Percentiles rank a stretch among this genome's conserved stretches.
phyloP scores from a whole-genome alignment of 2,888 invertebrate genomes.

The Lasioglossum villosulum region DNA sequence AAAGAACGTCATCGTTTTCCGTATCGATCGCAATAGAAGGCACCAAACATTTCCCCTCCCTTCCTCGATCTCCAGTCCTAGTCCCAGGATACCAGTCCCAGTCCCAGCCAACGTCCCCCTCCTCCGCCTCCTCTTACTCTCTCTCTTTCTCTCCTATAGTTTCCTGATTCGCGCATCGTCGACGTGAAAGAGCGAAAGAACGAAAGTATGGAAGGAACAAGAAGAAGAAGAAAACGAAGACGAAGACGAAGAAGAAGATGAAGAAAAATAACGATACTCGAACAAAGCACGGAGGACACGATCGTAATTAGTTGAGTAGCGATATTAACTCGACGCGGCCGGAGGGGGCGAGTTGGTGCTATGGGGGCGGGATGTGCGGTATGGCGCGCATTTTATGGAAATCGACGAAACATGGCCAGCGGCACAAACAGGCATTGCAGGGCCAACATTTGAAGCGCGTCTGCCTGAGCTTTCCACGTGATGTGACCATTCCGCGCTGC shows the following conservation, averaged over 20 bases:
- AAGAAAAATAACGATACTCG: conserved; percentile 12
- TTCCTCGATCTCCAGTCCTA: neutral
- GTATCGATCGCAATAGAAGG: conserved; percentile 12
- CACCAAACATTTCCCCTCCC: neutral
- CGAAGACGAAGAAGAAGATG: conserved; percentile 1
- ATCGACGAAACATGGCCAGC: conserved; percentile 84
- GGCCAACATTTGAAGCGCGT: conserved; percentile 85
- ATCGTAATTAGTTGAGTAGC: conserved; percentile 49
- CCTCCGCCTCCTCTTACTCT: neutral
- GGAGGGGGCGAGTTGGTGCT: conserved; percentile 80
- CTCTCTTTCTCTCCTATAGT: conserved; percentile 11
- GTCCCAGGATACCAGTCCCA: neutral
- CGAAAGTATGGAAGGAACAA: neutral
- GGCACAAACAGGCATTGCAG: conserved; percentile 84
- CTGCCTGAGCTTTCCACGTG: conserved; percentile 84
- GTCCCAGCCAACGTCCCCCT: conserved; percentile 2
- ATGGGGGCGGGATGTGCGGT: conserved; percentile 84
- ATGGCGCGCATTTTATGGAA: conserved; percentile 83
- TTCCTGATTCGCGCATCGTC: conserved; percentile 6
- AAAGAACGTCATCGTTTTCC: neutral
- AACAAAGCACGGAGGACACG: conserved; percentile 33
- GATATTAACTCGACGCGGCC: conserved; percentile 41
- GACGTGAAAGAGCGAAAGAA: conserved; percentile 19
- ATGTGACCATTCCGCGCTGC: conserved; percentile 83
- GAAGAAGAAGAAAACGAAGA: neutral